Percentiles rank a stretch among this genome's conserved stretches.
These are phyloP conservation scores for Astreopora myriophthalma DNA, from an alignment of 64 coral and sea anemone species.

Conservation along the genomic window DNA sequence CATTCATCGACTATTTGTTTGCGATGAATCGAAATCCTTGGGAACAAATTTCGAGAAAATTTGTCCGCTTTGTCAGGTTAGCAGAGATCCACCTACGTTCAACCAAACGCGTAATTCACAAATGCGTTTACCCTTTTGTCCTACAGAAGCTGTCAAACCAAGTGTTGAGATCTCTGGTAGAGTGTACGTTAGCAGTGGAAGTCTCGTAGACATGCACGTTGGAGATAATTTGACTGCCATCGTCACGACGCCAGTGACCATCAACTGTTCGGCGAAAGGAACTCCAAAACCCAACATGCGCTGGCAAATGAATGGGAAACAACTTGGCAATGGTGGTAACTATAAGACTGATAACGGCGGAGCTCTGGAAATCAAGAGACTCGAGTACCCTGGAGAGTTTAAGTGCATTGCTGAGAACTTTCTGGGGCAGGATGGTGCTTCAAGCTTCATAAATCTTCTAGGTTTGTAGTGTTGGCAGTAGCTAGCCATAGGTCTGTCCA, in stretches of 20 bases:
- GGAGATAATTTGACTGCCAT: conserved; percentile 90
- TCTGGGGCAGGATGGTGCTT: conserved; percentile 60
- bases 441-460: conserved; percentile 25
- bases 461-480: conserved; percentile 52
- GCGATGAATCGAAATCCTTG: no score
- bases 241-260: conserved; percentile 48
- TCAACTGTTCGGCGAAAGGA: conserved; percentile 78
- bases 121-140: not conserved
- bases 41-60: no score
- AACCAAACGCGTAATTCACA: no score
- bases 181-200: conserved; percentile 45
- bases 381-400: conserved; percentile 55
- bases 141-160: conserved; percentile 65
- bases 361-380: conserved; percentile 27
- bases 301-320: conserved; percentile 69
- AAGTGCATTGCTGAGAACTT: conserved; percentile 60
- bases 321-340: conserved; percentile 70
- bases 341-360: conserved; percentile 69
- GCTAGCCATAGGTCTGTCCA: no score
- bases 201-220: conserved; percentile 55
- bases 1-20: no score
- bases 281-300: conserved; percentile 65
- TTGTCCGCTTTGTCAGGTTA: no score
- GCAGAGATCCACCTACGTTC: no score
- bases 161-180: conserved; percentile 56